A percentile compares a stretch with the other conserved stretches of the same genome.
Evolutionary conservation across 2,888 invertebrate genomes (phyloP).

Genomic region (Eledone cirrhosa): DNA sequence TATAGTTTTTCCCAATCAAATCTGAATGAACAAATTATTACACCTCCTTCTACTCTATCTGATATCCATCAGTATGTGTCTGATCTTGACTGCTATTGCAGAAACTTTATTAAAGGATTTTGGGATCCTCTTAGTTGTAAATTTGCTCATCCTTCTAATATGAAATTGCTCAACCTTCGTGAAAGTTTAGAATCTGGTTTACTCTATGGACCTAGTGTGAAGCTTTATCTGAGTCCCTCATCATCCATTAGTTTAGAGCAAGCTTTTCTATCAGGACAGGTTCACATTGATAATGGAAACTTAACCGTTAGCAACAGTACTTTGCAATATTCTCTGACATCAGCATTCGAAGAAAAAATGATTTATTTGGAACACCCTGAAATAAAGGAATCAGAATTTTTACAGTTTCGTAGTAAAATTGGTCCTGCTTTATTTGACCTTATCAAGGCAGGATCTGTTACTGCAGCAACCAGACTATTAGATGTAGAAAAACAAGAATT

Average conservation of each 20-base stretch:
- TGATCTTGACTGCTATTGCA: conserved; percentile 37
- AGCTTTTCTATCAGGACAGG: conserved; percentile 71
- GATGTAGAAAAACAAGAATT: conserved; percentile 45
- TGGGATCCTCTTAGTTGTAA: conserved; percentile 47
- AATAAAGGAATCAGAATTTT: conserved; percentile 41
- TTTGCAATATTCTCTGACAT: conserved; percentile 43
- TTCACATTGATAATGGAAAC: conserved; percentile 78
- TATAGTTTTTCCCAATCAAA: not conserved
- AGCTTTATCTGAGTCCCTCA: not conserved
- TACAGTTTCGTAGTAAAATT: conserved; percentile 44
- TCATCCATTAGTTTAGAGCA: conserved; percentile 68
- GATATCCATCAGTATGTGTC: not conserved
- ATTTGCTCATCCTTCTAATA: conserved; percentile 49
- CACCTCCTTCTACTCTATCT: not conserved
- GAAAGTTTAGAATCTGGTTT: conserved; percentile 21
- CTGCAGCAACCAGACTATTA: conserved; percentile 36
- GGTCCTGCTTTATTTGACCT: conserved; percentile 46
- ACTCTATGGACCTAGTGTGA: not conserved
- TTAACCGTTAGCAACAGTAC: conserved; percentile 42
- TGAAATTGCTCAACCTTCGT: conserved; percentile 27
- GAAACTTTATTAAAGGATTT: conserved; percentile 45
- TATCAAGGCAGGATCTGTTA: conserved; percentile 40
- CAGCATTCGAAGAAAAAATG: conserved; percentile 49
- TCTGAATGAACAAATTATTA: not conserved
- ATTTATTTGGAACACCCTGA: conserved; percentile 36